Percentiles rank a stretch among this genome's conserved stretches.
phyloP scores from a whole-genome alignment of 2,113 vertebrate species.

The Phocoena phocoena region DNA sequence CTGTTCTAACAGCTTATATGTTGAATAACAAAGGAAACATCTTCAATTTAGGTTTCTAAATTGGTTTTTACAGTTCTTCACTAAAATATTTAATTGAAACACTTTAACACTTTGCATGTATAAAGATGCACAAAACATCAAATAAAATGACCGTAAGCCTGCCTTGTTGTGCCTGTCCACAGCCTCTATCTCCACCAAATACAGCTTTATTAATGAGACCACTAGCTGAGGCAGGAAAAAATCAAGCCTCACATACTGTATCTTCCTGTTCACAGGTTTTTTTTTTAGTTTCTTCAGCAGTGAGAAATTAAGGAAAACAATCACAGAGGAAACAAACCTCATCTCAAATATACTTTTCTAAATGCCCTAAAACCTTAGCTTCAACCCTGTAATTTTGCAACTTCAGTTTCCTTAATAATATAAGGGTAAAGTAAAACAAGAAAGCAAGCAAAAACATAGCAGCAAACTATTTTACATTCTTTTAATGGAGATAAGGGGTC shows the following conservation, averaged over 20 bases:
- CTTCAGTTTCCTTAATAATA: background rate
- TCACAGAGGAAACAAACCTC: background rate
- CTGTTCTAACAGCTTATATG: background rate
- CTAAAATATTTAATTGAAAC: background rate
- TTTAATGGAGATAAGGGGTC: background rate
- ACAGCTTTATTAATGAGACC: background rate
- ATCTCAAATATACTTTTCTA: background rate
- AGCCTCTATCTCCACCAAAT: too few species aligned
- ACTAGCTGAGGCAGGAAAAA: background rate
- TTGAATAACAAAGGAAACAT: background rate
- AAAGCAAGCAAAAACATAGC: background rate
- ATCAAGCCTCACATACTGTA: background rate
- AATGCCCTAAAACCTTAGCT: background rate
- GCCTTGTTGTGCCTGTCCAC: rapidly evolving
- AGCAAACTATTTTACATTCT: background rate
- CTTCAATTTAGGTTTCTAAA: background rate
- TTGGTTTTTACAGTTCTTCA: background rate
- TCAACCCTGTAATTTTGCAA: background rate
- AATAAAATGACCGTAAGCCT: background rate
- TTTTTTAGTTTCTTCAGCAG: background rate
- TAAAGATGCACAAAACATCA: background rate
- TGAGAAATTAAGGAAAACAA: background rate
- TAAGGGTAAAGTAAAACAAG: background rate
- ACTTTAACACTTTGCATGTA: background rate
- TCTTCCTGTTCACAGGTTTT: background rate